A percentile compares a stretch with the other conserved stretches of the same genome.
These are phyloP conservation scores for Volucella inflata DNA, from an alignment of 2,888 invertebrate genomes.

Conservation along the genomic window DNA sequence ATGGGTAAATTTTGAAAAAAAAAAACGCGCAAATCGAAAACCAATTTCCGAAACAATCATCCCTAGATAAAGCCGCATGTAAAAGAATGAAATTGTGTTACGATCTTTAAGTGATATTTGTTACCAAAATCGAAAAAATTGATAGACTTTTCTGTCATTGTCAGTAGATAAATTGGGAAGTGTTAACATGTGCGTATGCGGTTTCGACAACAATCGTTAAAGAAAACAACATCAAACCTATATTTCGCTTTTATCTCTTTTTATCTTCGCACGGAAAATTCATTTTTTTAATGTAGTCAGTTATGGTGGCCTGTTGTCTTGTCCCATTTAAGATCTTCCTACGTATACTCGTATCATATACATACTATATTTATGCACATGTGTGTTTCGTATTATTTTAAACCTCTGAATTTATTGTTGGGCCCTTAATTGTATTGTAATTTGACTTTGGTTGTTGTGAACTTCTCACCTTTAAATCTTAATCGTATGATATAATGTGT, in stretches of 20 bases:
- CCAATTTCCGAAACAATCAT: too few species aligned
- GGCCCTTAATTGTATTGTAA: conserved; percentile 34
- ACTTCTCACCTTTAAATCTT: conserved; percentile 25
- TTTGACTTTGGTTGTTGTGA: conserved; percentile 46
- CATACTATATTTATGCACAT: too few species aligned
- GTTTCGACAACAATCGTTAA: conserved; percentile 52
- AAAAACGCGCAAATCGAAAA: too few species aligned
- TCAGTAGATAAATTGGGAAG: conserved; percentile 55
- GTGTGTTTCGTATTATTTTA: too few species aligned
- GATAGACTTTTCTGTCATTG: neutral
- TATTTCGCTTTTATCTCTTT: too few species aligned
- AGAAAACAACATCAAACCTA: conserved; percentile 9
- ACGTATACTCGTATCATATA: neutral
- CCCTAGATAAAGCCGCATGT: too few species aligned
- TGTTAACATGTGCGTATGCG: conserved; percentile 71
- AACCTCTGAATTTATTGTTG: conserved; percentile 4
- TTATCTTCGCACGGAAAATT: too few species aligned
- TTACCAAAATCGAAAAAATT: too few species aligned
- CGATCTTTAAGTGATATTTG: neutral
- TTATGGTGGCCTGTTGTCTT: conserved; percentile 2
- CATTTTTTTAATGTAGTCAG: neutral
- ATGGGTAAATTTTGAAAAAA: too few species aligned
- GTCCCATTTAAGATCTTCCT: conserved; percentile 1
- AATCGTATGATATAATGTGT: conserved; percentile 27
- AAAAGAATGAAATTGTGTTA: too few species aligned